Base-by-base conservation (phyloP, 2,797 vertebrate genomes). In the Xyrichtys novacula region DNA sequence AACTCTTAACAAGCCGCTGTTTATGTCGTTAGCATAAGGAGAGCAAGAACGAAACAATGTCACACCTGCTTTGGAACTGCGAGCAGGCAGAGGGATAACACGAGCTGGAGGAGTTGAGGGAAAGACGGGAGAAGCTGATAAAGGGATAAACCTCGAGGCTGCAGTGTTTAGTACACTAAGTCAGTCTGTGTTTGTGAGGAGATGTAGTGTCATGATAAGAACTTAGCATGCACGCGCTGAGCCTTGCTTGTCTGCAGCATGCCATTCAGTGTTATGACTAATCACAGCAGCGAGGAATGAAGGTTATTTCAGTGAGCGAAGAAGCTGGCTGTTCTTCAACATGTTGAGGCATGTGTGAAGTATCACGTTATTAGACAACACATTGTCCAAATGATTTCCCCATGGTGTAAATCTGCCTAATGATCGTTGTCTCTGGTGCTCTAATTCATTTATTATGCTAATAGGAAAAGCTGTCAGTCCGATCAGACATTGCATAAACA, bases 381-480 rank as follows among this genome's bases (percentile, higher is more conserved):
- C 77, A 53, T 76, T 69, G 78, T 81, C 77, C 80, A 80, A 78
- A 84, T 85, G 70, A 88, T 87, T 90, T 80, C 81, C 77, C 64
- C 16, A 2, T 68, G 71, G 73, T 77, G 70, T 71, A 85, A 85
- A 81, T 68, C 66, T 75, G 79, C 70, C 75, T 83, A 86, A 88
- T 87, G 84, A 82, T 89, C 79, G 74, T 75, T 56, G 72, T 89
- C 82, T 83, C 85, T 39, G 54, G 66, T 58, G 86, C 75, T 68
- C 74, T 81, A 83, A 86, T 85, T 84, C 72, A 85, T 89, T 84
- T 78, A 87, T 81, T 76, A 85, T 69, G 76, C 74, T 86, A 89
- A 92, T 84, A 62, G 63, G 71, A 83, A 63, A 74, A 74, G 71
- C 79, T 31, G 61, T 83, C 80, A 75, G 78, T 73, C 70, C 67